Evolutionary conservation across 2,888 invertebrate species (phyloP).

Genomic region (Galerucella nymphaeae): DNA sequence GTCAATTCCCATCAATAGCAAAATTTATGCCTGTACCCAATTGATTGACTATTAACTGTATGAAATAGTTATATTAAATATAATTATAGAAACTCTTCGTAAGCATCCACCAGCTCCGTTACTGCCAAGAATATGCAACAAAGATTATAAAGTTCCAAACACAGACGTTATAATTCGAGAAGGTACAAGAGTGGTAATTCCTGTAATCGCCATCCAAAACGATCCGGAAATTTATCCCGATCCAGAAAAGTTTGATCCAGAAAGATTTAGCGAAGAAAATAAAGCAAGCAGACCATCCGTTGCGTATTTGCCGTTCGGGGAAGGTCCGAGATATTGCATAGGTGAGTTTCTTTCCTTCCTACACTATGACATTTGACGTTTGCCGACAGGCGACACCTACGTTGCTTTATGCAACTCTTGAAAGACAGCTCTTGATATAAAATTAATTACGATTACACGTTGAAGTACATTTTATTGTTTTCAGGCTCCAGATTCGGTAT

Average conservation of each 20-base stretch:
- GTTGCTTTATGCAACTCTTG: too few relatives aligned
- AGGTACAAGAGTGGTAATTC: constrained; percentile 54
- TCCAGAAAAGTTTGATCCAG: constrained; percentile 48
- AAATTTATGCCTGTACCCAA: too few relatives aligned
- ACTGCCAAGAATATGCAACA: constrained; percentile 11
- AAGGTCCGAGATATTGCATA: constrained; percentile 50
- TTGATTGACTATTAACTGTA: too few relatives aligned
- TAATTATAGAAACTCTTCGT: constrained; percentile 17
- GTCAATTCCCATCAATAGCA: too few relatives aligned
- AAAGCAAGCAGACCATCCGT: constrained; percentile 32
- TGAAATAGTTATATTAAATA: not conserved
- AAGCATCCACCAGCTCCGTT: constrained; percentile 14
- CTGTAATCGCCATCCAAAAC: constrained; percentile 55
- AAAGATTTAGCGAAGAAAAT: constrained; percentile 49
- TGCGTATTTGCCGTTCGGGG: constrained; percentile 47
- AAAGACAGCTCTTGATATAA: too few relatives aligned
- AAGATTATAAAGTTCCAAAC: constrained; percentile 13
- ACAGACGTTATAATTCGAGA: constrained; percentile 15
- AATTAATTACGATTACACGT: too few relatives aligned
- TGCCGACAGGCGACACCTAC: too few relatives aligned
- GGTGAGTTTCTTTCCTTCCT: constrained; percentile 46
- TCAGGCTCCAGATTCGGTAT: constrained; percentile 19
- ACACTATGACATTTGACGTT: too few relatives aligned
- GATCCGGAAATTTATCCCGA: constrained; percentile 58
- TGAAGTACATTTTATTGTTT: not conserved